phyloP scores from a whole-genome alignment of 2,113 vertebrate species.

The Henicopernis longicauda region DNA sequence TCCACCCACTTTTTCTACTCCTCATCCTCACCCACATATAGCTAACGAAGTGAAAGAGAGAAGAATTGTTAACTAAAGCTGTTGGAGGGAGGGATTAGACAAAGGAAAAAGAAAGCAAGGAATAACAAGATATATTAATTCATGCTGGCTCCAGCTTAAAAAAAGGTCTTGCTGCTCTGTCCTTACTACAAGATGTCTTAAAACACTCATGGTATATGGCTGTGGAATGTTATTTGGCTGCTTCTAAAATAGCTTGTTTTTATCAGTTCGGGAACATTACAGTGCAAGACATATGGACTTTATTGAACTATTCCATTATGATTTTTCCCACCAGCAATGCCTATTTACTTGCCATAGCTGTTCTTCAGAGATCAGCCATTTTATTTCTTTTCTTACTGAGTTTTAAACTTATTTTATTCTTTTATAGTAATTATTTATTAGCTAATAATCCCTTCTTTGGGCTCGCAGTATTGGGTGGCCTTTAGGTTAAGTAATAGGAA shows the following conservation, averaged over 20 bases:
- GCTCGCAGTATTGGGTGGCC: not conserved
- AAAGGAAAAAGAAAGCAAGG: slow-evolving; percentile 5
- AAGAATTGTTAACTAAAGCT: not conserved
- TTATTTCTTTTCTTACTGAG: not conserved
- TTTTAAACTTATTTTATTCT: slow-evolving; percentile 9
- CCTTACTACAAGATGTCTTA: slow-evolving; percentile 31
- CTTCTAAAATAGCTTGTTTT: slow-evolving; percentile 18
- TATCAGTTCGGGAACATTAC: not conserved
- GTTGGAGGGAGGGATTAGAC: not conserved
- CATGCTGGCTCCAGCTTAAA: not conserved
- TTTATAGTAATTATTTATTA: slow-evolving; percentile 39
- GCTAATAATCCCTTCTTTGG: slow-evolving; percentile 15
- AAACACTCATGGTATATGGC: slow-evolving; percentile 21
- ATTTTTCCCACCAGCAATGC: slow-evolving; percentile 12
- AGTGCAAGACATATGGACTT: not conserved
- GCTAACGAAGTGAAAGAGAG: slow-evolving; percentile 41
- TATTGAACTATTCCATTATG: not conserved
- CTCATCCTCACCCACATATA: slow-evolving; percentile 6
- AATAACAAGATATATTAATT: slow-evolving; percentile 2
- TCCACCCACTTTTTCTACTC: slow-evolving; percentile 23
- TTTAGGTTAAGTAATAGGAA: slow-evolving; percentile 11
- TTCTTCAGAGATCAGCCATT: not conserved
- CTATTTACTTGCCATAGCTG: not conserved
- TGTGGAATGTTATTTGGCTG: slow-evolving; percentile 60
- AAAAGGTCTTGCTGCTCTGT: not conserved